Base-by-base conservation (phyloP, 2,888 invertebrate genomes). In the Andrena bicolor region DNA sequence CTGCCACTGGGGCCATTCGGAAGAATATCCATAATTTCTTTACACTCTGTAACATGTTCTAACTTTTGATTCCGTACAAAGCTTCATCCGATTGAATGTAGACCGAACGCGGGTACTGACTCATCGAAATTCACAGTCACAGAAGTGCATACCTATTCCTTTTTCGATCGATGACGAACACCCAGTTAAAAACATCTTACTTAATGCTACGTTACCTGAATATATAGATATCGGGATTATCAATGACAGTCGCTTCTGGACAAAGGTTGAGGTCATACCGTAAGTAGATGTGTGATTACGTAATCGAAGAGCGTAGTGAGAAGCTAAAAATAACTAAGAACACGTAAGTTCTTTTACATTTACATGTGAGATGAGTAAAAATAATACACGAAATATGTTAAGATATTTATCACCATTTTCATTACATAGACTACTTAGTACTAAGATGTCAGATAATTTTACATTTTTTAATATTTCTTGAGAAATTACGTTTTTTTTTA, bases 141-240 rank as follows among this genome's bases (percentile, higher is more conserved):
- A 1, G 58, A 32, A 35, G 58, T 35, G 13, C 41, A 41, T 41
- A 13, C 41, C 13, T 41, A 20, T 32, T 41, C 49, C 26, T n/a
- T 56, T 35, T 74, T 16, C 35, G 58, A 49, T 48, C 56, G 66
- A 81, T 77, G 69, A 81, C 41, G 69, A 61, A 51, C 6, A 30
- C 6, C 20, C 20, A 30, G 35, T 65, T 76, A 58, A 72, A 66
- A 48, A 49, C 4, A 32, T 49, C 16, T 60, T 41, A 68, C 35
- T 30, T 10, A 20, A 64, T 41, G 16, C 4, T 53, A 66, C 32
- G 53, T 16, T 66, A 32, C 2, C 23, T 28, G 53, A 26, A 35
- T 69, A 23, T 10, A 60, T 20, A 56, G 20, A 6, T n/a, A 32
- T 7, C n/a, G 49, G 20, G 51, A 61, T 60, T 64, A 60, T 32